Percentiles rank a stretch among this genome's conserved stretches.
Evolutionary conservation across 2,797 vertebrate species (phyloP).

Genomic region (Argyrosomus regius): DNA sequence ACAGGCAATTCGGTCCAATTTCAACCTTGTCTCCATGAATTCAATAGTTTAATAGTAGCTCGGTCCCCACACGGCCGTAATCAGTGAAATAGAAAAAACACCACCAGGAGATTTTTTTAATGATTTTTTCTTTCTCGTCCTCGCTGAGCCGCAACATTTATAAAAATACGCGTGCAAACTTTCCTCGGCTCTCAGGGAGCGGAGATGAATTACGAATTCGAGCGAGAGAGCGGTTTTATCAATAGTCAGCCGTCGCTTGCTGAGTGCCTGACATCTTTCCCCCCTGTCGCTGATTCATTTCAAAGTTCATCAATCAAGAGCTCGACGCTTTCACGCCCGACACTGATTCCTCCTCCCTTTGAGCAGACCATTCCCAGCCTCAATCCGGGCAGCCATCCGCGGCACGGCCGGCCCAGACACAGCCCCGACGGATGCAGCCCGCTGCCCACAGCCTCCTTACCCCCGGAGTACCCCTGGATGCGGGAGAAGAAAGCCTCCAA

Average conservation of each 20-base stretch:
- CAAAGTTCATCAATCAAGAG: constrained; percentile 99
- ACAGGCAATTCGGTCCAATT: constrained; percentile 99
- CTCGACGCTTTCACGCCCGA: constrained; percentile 99
- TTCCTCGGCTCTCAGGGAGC: constrained; percentile 89
- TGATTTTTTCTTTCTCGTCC: constrained; percentile 78
- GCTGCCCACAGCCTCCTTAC: constrained; percentile 93
- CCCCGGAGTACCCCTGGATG: constrained; percentile 99
- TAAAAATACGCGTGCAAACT: constrained; percentile 95
- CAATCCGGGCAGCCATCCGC: constrained; percentile 97
- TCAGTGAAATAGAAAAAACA: constrained; percentile 96
- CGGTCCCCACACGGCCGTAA: constrained; percentile 99
- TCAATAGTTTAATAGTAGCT: constrained; percentile 99
- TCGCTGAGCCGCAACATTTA: constrained; percentile 91
- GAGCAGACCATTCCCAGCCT: constrained; percentile 99
- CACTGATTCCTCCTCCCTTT: constrained; percentile 99
- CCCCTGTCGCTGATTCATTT: constrained; percentile 99
- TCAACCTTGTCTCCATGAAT: constrained; percentile 99
- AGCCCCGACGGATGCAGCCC: constrained; percentile 95
- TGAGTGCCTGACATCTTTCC: constrained; percentile 99
- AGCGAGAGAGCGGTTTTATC: constrained; percentile 99
- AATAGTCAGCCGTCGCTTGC: constrained; percentile 99
- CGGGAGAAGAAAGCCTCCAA: constrained; percentile 99
- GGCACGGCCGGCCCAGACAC: constrained; percentile 97
- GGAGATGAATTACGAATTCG: constrained; percentile 99
- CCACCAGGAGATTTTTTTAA: constrained; percentile 89